phyloP scores from a whole-genome alignment of 2,888 invertebrate genomes.

The Lasioglossum oenotherae region DNA sequence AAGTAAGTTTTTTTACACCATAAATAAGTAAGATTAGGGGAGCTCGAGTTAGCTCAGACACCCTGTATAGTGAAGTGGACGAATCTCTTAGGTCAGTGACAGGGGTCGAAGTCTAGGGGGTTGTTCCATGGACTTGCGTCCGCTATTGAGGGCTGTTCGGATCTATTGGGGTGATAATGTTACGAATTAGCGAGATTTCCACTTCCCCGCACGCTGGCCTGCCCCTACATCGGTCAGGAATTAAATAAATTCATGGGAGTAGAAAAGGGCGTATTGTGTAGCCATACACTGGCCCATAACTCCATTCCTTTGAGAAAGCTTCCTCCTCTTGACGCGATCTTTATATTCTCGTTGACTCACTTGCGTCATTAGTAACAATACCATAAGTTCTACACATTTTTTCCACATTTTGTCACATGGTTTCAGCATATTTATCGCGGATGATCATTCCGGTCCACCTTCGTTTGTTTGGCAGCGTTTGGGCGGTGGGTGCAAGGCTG shows the following conservation, averaged over 20 bases:
- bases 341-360: not conserved
- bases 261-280: constrained; percentile 10
- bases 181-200: constrained; percentile 83
- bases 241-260: constrained; percentile 67
- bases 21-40: not conserved
- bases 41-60: not conserved
- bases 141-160: constrained; percentile 78
- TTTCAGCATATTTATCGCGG: not conserved
- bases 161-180: constrained; percentile 83
- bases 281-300: not conserved
- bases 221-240: constrained; percentile 62
- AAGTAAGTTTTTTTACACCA: not conserved
- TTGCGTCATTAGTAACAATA: not conserved
- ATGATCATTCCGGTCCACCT: not conserved
- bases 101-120: constrained; percentile 73
- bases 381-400: not conserved
- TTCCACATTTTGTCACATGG: not conserved
- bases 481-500: not conserved
- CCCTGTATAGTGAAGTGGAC: constrained; percentile 72
- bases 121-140: constrained; percentile 75
- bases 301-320: not conserved
- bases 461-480: not conserved
- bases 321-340: not conserved
- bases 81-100: constrained; percentile 79
- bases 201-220: constrained; percentile 70